Evolutionary conservation across 1,140 invertebrate genomes (phyloP).

Genomic region (Daktulosphaira vitifoliae): DNA sequence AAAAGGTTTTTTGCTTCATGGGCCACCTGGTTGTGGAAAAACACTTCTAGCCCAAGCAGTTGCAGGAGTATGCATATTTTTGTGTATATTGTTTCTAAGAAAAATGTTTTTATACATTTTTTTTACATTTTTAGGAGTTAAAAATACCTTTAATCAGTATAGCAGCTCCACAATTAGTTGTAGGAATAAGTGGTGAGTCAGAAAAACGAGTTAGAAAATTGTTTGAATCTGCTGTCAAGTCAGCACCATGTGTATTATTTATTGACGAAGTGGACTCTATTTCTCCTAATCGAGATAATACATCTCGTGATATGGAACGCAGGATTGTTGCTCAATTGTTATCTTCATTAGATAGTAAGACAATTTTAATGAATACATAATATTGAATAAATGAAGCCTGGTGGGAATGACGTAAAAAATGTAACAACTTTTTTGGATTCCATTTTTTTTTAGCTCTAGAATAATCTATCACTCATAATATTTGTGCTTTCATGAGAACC

Average conservation of each 20-base stretch:
- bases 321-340: conserved; percentile 88
- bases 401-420: neutral
- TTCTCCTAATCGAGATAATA: conserved; percentile 72
- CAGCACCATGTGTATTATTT: conserved; percentile 79
- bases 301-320: conserved; percentile 89
- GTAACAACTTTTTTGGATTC: neutral
- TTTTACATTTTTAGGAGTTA: conserved; percentile 47
- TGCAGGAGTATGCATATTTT: conserved; percentile 61
- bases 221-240: conserved; percentile 70
- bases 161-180: conserved; percentile 81
- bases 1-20: conserved; percentile 76
- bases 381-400: too few species aligned
- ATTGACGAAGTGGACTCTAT: conserved; percentile 92
- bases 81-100: neutral
- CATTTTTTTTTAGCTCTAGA: neutral
- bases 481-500: too few species aligned
- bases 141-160: conserved; percentile 72
- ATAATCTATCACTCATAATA: too few species aligned
- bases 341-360: conserved; percentile 71
- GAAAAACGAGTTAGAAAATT: conserved; percentile 85
- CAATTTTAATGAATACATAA: neutral
- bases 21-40: conserved; percentile 89
- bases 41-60: conserved; percentile 84
- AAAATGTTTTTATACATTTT: neutral
- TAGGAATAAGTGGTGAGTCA: conserved; percentile 91